These are phyloP conservation scores for Pachymerium ferrugineum DNA, from an alignment of 2,888 invertebrate genomes.

Conservation along the genomic window DNA sequence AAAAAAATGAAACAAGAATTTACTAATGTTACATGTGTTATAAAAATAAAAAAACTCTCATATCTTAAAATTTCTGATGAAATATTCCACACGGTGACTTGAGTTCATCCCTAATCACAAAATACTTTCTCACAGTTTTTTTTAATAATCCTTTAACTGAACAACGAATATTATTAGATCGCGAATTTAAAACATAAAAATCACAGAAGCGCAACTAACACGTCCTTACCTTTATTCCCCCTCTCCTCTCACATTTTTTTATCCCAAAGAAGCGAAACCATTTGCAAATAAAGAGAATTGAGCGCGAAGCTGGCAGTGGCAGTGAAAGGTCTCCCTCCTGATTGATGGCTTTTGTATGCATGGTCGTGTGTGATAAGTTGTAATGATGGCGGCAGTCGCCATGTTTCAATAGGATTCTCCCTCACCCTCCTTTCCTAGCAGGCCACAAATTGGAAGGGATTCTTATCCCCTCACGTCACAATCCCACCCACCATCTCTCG, in stretches of 20 bases:
- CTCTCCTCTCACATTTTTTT: background rate
- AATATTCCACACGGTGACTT: too few relatives aligned
- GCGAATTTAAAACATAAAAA: too few relatives aligned
- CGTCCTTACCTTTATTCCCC: background rate
- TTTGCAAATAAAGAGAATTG: constrained; percentile 2
- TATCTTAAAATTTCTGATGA: too few relatives aligned
- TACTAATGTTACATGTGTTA: too few relatives aligned
- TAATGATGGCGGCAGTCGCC: background rate
- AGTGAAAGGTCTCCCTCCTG: background rate
- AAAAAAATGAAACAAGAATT: too few relatives aligned
- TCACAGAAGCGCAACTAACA: background rate
- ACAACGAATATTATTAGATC: too few relatives aligned
- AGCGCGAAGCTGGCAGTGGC: background rate
- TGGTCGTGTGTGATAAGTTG: constrained; percentile 2
- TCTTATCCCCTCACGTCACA: background rate
- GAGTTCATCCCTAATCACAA: too few relatives aligned
- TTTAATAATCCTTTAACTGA: too few relatives aligned
- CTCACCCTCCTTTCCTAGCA: background rate
- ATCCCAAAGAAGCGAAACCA: background rate
- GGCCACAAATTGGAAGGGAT: background rate
- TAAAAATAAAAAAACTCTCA: too few relatives aligned
- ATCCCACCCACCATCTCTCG: background rate
- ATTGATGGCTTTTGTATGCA: constrained; percentile 2
- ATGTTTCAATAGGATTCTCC: background rate
- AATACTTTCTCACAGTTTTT: too few relatives aligned